A percentile compares a stretch with the other conserved stretches of the same genome.
These are phyloP conservation scores for Taeniopygia guttata DNA, from an alignment of 2,797 vertebrate genomes.

Conservation along the genomic window DNA sequence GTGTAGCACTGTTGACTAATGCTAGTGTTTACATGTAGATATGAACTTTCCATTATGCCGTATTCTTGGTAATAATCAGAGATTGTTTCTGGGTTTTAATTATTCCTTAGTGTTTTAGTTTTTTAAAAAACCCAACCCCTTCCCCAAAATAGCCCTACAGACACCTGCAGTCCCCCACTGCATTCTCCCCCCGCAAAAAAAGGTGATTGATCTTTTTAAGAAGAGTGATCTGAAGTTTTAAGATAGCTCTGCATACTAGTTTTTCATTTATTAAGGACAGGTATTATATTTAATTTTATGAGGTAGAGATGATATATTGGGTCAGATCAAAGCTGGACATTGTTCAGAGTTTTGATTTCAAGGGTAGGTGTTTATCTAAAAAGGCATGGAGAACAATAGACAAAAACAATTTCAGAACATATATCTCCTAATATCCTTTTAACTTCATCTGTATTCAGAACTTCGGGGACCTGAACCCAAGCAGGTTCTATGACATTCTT, in stretches of 20 bases:
- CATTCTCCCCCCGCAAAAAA: background rate
- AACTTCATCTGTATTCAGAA: background rate
- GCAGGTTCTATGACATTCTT: background rate
- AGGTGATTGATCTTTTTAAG: background rate
- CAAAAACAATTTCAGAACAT: background rate
- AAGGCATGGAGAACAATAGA: background rate
- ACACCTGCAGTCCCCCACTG: fast-evolving
- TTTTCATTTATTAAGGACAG: background rate
- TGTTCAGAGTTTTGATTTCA: background rate
- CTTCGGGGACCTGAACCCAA: background rate
- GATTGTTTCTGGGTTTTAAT: background rate
- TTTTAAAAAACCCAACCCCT: fast-evolving
- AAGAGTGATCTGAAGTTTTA: background rate
- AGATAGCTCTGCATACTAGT: background rate
- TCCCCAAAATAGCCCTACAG: fast-evolving
- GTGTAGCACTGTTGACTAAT: background rate
- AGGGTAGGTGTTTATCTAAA: background rate
- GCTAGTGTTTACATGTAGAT: fast-evolving
- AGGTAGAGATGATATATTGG: background rate
- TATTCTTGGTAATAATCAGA: background rate
- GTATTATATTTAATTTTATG: background rate
- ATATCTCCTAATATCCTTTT: background rate
- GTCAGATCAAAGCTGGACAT: background rate
- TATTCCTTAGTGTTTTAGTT: background rate
- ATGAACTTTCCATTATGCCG: background rate